Evolutionary conservation across 2,113 vertebrate species (phyloP).

Genomic region (Nycticorax nycticorax): DNA sequence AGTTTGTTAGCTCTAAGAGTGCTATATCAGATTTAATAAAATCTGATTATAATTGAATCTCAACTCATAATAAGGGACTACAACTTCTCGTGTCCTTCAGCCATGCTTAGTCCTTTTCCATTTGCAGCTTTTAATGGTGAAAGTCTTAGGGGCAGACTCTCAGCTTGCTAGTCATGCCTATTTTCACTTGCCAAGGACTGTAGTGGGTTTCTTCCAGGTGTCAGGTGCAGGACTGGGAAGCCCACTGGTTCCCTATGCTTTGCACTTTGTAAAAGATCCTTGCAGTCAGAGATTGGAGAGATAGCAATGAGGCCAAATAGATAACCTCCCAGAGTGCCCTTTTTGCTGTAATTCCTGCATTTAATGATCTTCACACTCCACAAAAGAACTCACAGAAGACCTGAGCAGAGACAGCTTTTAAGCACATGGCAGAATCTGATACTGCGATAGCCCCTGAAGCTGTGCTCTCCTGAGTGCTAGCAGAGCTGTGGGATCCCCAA

Average conservation of each 20-base stretch:
- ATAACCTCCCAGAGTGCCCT: not conserved
- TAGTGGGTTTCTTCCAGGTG: not conserved
- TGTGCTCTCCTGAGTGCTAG: not conserved
- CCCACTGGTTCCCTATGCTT: not conserved
- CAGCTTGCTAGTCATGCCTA: not conserved
- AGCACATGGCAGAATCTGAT: conserved; percentile 3
- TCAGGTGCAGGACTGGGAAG: conserved; percentile 22
- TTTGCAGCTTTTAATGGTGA: not conserved
- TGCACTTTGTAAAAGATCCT: not conserved
- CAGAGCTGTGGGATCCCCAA: not conserved
- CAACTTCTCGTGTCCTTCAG: not conserved
- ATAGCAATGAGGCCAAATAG: not conserved
- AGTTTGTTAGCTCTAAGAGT: not conserved
- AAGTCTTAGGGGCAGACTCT: not conserved
- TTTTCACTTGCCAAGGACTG: not conserved
- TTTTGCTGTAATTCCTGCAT: not conserved
- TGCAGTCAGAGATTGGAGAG: not conserved
- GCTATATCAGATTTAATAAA: not conserved
- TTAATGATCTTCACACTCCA: not conserved
- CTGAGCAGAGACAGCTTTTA: not conserved
- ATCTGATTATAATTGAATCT: not conserved
- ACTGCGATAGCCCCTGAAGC: not conserved
- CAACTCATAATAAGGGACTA: not conserved
- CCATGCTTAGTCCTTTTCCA: not conserved
- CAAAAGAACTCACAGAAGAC: not conserved